A percentile compares a stretch with the other conserved stretches of the same genome.
phyloP scores from a whole-genome alignment of 1,140 invertebrate species.

The Venturia canescens region DNA sequence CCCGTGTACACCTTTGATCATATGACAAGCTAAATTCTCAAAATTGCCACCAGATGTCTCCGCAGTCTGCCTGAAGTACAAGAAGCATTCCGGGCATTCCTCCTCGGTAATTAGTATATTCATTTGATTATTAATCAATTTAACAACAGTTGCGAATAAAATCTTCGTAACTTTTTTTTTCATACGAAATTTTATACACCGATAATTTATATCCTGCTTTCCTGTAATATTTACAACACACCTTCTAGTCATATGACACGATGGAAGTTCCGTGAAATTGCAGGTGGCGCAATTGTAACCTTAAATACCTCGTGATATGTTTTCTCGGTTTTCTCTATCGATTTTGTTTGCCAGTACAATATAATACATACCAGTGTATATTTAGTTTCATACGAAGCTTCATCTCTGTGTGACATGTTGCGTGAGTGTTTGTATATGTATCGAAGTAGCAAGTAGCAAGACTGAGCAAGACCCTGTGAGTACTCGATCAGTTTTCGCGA shows the following conservation, averaged over 20 bases:
- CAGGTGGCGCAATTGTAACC: slow-evolving; percentile 17
- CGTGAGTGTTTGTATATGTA: not conserved
- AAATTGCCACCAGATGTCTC: not conserved
- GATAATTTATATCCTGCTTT: no score
- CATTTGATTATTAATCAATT: no score
- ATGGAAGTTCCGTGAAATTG: not conserved
- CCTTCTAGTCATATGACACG: not conserved
- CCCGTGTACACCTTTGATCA: slow-evolving; percentile 45
- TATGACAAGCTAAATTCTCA: slow-evolving; percentile 46
- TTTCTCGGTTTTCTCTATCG: slow-evolving; percentile 53
- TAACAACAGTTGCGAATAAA: no score
- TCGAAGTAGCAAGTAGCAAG: no score
- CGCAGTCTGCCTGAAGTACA: not conserved
- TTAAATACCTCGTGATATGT: slow-evolving; percentile 49
- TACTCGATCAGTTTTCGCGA: slow-evolving; percentile 42
- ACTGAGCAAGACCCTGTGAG: slow-evolving; percentile 8
- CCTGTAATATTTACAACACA: not conserved
- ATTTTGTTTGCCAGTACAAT: slow-evolving; percentile 40
- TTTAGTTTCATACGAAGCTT: not conserved
- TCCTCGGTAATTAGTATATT: slow-evolving; percentile 3
- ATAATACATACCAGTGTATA: not conserved
- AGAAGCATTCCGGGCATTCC: not conserved
- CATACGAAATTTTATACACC: no score
- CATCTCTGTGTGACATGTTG: not conserved
- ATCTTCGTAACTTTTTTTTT: no score